Evolutionary conservation across 2,888 invertebrate species (phyloP).

Genomic region (Aelia acuminata): DNA sequence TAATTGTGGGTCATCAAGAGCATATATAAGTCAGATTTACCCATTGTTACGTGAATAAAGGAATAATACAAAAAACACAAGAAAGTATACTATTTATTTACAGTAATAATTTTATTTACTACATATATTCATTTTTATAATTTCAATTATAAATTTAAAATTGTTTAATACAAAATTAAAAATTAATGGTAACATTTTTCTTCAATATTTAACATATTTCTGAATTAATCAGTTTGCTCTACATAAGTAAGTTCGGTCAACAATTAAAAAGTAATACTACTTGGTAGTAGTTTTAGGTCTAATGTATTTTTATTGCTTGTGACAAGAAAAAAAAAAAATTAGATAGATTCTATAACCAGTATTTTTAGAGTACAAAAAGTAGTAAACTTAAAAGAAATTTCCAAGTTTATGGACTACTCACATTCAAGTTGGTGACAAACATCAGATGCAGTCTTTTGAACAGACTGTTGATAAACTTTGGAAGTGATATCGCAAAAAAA

Average conservation of each 20-base stretch:
- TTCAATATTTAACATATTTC: background rate
- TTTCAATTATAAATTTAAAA: background rate
- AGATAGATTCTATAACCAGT: background rate
- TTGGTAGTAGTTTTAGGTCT: background rate
- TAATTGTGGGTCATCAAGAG: too few relatives aligned
- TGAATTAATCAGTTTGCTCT: background rate
- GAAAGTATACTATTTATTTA: constrained; percentile 31
- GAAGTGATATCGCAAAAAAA: constrained; percentile 28
- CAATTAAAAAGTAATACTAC: background rate
- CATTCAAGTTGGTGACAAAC: constrained; percentile 41
- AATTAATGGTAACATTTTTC: background rate
- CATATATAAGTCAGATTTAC: background rate
- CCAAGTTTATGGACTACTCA: background rate
- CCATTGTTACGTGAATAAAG: background rate
- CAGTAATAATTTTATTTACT: constrained; percentile 35
- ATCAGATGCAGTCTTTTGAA: constrained; percentile 3
- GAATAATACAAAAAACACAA: constrained; percentile 20
- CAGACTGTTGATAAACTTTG: constrained; percentile 31
- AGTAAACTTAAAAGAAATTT: background rate
- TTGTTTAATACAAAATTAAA: background rate
- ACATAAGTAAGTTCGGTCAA: background rate
- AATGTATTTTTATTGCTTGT: background rate
- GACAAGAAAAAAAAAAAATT: background rate
- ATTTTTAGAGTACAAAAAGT: background rate
- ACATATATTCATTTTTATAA: background rate